Conservation (phyloP, 2,888 invertebrate genomes). For the Axea sp. region DNA sequence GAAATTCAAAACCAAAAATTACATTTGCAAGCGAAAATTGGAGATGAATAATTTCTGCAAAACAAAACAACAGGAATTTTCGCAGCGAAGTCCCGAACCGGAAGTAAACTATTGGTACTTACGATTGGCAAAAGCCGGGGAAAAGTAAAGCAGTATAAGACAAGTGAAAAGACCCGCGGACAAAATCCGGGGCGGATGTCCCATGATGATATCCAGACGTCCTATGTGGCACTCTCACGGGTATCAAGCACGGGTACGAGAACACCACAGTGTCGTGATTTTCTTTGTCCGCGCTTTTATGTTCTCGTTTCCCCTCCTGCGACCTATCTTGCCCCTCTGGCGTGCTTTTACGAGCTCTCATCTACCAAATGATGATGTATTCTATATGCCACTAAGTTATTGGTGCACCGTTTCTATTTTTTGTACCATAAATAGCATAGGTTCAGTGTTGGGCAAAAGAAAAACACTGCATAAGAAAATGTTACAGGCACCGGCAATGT, state of each 20-base stretch:
- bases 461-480: too few relatives aligned
- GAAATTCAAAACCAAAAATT: too few relatives aligned
- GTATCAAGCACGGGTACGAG: slow-evolving; percentile 69
- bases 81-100: too few relatives aligned
- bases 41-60: too few relatives aligned
- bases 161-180: slow-evolving; percentile 71
- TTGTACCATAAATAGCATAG: slow-evolving; percentile 19
- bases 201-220: slow-evolving; percentile 70
- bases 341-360: slow-evolving; percentile 57
- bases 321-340: slow-evolving; percentile 62
- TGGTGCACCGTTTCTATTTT: slow-evolving; percentile 33
- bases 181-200: slow-evolving; percentile 73
- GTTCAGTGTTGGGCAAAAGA: not conserved
- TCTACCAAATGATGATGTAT: slow-evolving; percentile 47
- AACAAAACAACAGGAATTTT: too few relatives aligned
- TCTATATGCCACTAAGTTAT: slow-evolving; percentile 50
- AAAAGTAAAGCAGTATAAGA: slow-evolving; percentile 65
- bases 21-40: too few relatives aligned
- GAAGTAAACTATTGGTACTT: slow-evolving; percentile 65
- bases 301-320: slow-evolving; percentile 73
- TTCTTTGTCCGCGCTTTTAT: slow-evolving; percentile 77
- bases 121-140: slow-evolving; percentile 68
- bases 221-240: slow-evolving; percentile 64
- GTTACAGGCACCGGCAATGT: too few relatives aligned
- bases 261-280: slow-evolving; percentile 77